These are phyloP conservation scores for Heteromyza rotundicornis DNA, from an alignment of 2,888 invertebrate species.

Conservation along the genomic window DNA sequence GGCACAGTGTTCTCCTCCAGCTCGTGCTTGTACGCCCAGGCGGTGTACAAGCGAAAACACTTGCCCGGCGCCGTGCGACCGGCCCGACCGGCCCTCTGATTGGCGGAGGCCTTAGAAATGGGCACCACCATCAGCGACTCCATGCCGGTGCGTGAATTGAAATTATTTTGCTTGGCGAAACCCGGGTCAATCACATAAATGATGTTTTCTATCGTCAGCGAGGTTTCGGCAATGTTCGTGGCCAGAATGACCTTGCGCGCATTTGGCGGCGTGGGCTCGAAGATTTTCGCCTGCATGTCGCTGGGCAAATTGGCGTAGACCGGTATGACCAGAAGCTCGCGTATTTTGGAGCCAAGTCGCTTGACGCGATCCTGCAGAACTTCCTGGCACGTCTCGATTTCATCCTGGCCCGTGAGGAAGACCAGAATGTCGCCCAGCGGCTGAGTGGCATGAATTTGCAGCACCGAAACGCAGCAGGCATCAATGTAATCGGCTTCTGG, in stretches of 20 bases:
- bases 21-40: constrained; percentile 98
- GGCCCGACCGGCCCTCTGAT: constrained; percentile 95
- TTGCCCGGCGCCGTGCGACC: constrained; percentile 97
- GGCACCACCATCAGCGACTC: constrained; percentile 98
- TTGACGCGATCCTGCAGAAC: constrained; percentile 88
- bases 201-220: constrained; percentile 98
- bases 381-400: constrained; percentile 90
- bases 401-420: constrained; percentile 93
- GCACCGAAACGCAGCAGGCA: constrained; percentile 94
- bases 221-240: constrained; percentile 99
- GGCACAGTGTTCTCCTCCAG: constrained; percentile 97
- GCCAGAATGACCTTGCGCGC: constrained; percentile 97
- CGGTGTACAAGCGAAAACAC: constrained; percentile 97
- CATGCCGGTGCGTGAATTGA: constrained; percentile 97
- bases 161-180: constrained; percentile 98
- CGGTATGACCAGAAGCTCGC: constrained; percentile 90
- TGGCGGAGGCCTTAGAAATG: constrained; percentile 96
- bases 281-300: constrained; percentile 99
- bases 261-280: constrained; percentile 95
- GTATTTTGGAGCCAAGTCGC: constrained; percentile 90
- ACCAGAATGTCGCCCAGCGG: constrained; percentile 95
- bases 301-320: constrained; percentile 98
- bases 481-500: constrained; percentile 99
- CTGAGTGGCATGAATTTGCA: constrained; percentile 98
- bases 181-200: constrained; percentile 99